phyloP scores from a whole-genome alignment of 2,888 invertebrate genomes.

The Euphydryas editha region DNA sequence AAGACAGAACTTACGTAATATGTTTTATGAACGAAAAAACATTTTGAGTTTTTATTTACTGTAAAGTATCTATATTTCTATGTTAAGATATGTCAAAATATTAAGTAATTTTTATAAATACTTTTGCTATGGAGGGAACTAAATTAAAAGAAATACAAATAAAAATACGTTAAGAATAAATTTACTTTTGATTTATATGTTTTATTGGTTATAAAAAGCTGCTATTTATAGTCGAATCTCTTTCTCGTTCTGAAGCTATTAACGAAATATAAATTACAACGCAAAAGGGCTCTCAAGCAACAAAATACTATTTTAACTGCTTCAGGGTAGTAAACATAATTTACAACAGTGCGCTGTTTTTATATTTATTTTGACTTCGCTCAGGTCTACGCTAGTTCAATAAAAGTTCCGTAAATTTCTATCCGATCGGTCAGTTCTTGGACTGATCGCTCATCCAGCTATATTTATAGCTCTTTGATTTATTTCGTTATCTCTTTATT shows the following conservation, averaged over 20 bases:
- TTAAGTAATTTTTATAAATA: neutral
- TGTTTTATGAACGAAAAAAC: no score
- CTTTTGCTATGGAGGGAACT: neutral
- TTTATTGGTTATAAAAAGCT: neutral
- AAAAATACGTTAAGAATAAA: neutral
- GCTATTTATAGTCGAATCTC: slow-evolving; percentile 11
- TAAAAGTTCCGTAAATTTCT: slow-evolving; percentile 77
- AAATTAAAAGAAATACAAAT: neutral
- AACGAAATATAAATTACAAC: slow-evolving; percentile 35
- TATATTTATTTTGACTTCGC: slow-evolving; percentile 71
- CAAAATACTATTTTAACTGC: slow-evolving; percentile 55
- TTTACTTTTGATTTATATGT: neutral
- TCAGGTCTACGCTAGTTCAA: slow-evolving; percentile 68
- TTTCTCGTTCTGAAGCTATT: slow-evolving; percentile 20
- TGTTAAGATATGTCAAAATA: no score
- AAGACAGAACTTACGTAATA: no score
- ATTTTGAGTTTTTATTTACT: no score
- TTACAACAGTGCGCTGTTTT: slow-evolving; percentile 70
- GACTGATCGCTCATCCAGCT: slow-evolving; percentile 77
- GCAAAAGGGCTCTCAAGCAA: slow-evolving; percentile 50
- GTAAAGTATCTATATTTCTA: no score
- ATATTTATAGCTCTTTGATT: slow-evolving; percentile 82
- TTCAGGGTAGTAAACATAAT: slow-evolving; percentile 71
- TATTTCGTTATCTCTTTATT: slow-evolving; percentile 83
- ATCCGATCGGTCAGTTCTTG: slow-evolving; percentile 71